Conservation (phyloP, 1,140 invertebrate genomes). For the Stenopsyche tienmushanensis region DNA sequence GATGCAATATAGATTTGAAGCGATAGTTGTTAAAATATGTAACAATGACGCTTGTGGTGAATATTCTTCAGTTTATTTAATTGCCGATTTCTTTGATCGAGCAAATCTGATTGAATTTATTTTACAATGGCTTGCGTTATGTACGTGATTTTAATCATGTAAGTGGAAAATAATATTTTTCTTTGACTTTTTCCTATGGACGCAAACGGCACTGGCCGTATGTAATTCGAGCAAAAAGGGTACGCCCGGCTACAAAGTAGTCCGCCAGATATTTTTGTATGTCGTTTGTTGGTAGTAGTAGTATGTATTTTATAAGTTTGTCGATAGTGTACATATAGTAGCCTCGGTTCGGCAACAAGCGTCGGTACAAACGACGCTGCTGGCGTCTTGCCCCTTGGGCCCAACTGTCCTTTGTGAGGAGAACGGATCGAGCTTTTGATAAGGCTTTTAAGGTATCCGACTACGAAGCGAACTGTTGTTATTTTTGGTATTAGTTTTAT, state of each 20-base stretch:
- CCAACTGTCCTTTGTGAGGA: slow-evolving; percentile 5
- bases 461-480: neutral
- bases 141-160: neutral
- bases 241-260: slow-evolving; percentile 1
- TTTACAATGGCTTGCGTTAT: neutral
- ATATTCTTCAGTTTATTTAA: too few relatives aligned
- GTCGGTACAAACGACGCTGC: slow-evolving; percentile 7
- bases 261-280: neutral
- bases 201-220: neutral
- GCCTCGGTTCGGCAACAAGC: slow-evolving; percentile 4
- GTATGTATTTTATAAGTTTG: neutral
- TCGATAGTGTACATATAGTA: too few relatives aligned
- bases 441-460: slow-evolving; percentile 7
- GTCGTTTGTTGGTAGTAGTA: neutral
- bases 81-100: too few relatives aligned
- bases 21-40: too few relatives aligned
- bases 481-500: neutral
- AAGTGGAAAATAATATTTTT: neutral
- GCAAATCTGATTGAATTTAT: too few relatives aligned
- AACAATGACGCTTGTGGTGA: too few relatives aligned
- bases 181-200: neutral
- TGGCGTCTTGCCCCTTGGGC: slow-evolving; percentile 4
- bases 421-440: slow-evolving; percentile 1
- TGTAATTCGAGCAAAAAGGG: neutral
- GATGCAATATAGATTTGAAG: too few relatives aligned